Base-by-base conservation (phyloP, 2,888 invertebrate genomes). In the Liposcelis brunnea region DNA sequence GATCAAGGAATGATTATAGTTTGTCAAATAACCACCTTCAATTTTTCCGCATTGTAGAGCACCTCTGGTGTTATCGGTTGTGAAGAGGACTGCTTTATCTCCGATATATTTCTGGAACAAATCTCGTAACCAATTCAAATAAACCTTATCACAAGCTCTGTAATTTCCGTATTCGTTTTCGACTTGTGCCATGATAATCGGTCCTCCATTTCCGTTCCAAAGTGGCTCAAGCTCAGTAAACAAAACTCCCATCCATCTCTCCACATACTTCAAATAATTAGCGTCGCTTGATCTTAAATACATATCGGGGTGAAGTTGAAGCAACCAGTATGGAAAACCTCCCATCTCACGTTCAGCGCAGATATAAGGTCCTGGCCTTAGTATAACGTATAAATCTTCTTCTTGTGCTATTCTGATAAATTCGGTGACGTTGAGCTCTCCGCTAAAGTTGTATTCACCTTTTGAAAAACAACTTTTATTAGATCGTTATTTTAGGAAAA, bases 141-240 rank as follows among this genome's bases (percentile, higher is more conserved):
- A 90, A 1, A 64, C 63, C 48, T 65, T 63, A 58, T 90, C 84
- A 54, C 77, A 80, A 4, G 76, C 76, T 31, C 61, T 64, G 57
- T 77, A 89, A 55, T 87, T 87, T 2, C 93, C 93, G 54, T 91
- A 91, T 60, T 90, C 91, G 61, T 97, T 97, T 66, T 94, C 94
- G n/a, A 83, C 80, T 70, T 90, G 89, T 36, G 89, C 77, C 69
- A 83, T 77, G 48, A 90, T 84, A 26, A 90, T 76, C 0, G 87
- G 84, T 0, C 90, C 90, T 1, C 87, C 86, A 55, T 82, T 82
- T 32, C 67, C 70, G 54, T 76, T 71, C 14, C 77, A 63, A 10
- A 67, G 59, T 2, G 68, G 67, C 12, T 63, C 58, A 1, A 76
- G 53, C 47, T 60, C 63, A 2, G 65, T 60, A 46, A 77, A 56